These are phyloP conservation scores for Euthynnus affinis DNA, from an alignment of 2,797 vertebrate genomes.

Conservation along the genomic window DNA sequence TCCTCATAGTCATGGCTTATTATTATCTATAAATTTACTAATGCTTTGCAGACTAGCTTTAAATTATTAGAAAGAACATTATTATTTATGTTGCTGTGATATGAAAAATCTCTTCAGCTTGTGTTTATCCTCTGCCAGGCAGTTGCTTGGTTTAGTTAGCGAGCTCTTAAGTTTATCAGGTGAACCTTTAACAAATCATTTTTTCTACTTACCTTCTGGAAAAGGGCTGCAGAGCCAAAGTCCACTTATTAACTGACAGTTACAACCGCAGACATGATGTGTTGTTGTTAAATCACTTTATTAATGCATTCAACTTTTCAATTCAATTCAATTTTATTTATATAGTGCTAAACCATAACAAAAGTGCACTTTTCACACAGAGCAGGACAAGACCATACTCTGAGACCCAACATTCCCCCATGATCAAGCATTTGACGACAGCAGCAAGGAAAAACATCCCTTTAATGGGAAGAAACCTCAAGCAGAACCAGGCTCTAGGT, in stretches of 20 bases:
- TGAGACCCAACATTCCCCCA: too few species aligned
- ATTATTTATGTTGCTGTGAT: slow-evolving; percentile 19
- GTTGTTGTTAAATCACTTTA: neutral
- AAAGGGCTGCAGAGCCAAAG: slow-evolving; percentile 5
- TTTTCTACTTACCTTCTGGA: neutral
- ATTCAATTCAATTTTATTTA: too few species aligned
- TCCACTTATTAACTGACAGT: neutral
- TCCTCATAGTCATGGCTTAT: neutral
- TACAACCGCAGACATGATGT: neutral
- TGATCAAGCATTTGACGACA: too few species aligned
- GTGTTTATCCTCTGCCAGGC: neutral
- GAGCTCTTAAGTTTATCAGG: neutral
- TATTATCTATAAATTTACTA: neutral
- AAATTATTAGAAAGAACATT: neutral
- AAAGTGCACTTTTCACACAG: too few species aligned
- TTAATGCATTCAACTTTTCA: neutral
- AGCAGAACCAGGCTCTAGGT: too few species aligned
- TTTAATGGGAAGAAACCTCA: too few species aligned
- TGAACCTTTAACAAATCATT: neutral
- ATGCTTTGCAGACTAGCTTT: slow-evolving; percentile 3
- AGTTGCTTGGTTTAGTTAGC: neutral
- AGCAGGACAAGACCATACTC: too few species aligned
- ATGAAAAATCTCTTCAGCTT: neutral
- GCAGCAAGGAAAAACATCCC: too few species aligned
- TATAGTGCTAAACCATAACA: too few species aligned